Percentiles rank a stretch among this genome's conserved stretches.
Evolutionary conservation across 2,797 vertebrate genomes (phyloP).

Genomic region (Ibycter americanus): DNA sequence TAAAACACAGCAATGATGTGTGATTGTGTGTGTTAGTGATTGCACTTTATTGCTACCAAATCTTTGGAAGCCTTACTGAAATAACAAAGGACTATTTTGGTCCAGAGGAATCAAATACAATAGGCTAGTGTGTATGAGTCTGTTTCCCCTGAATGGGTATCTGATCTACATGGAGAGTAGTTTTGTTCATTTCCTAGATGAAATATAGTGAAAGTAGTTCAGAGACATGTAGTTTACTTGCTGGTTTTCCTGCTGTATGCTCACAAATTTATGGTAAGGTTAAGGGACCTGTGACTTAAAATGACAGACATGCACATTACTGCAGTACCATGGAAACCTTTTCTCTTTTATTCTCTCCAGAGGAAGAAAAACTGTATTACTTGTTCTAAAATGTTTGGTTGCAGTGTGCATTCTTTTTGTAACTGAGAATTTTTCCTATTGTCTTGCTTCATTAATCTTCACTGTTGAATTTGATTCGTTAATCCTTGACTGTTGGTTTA

Average conservation of each 20-base stretch:
- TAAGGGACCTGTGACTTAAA: not conserved
- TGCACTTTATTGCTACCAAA: not conserved
- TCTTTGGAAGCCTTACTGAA: not conserved
- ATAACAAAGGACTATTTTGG: not conserved
- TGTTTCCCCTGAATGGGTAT: not conserved
- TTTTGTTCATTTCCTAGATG: not conserved
- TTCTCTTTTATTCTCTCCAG: not conserved
- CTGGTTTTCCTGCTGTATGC: not conserved
- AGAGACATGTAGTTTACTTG: not conserved
- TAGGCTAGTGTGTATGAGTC: not conserved
- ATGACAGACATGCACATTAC: rapidly evolving
- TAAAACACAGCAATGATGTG: not conserved
- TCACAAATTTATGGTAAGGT: not conserved
- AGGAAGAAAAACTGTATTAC: not conserved
- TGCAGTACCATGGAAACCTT: not conserved
- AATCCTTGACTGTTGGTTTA: not conserved
- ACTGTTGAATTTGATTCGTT: not conserved
- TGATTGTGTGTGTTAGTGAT: not conserved
- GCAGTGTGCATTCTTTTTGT: not conserved
- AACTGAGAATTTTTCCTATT: not conserved
- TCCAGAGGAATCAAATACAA: not conserved
- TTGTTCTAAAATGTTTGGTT: not conserved
- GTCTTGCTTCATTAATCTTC: not conserved
- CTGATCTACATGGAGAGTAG: not conserved
- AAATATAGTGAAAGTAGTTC: not conserved